Percentiles rank a stretch among this genome's conserved stretches.
These are phyloP conservation scores for Porites lutea DNA, from an alignment of 64 coral and sea anemone genomes.

Conservation along the genomic window DNA sequence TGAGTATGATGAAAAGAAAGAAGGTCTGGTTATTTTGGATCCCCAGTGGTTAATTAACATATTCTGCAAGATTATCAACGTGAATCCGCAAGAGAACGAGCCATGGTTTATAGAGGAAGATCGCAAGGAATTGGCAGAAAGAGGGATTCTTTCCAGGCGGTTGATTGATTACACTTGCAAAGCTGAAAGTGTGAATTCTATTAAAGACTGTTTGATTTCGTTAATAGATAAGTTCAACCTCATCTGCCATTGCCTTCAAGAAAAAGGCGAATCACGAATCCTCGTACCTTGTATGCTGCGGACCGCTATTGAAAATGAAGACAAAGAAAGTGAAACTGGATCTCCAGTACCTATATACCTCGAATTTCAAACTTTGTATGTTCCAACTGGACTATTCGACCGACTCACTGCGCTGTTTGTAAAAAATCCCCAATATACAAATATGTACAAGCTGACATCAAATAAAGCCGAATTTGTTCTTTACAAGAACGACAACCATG, in stretches of 20 bases:
- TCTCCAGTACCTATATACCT: neutral
- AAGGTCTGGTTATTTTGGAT: too few species aligned
- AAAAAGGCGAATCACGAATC: neutral
- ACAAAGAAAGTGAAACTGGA: neutral
- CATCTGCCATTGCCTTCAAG: neutral
- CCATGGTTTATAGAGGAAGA: neutral
- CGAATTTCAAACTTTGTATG: neutral
- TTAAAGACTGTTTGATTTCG: neutral
- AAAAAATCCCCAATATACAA: too few species aligned
- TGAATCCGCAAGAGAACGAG: neutral
- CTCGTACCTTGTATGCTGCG: neutral
- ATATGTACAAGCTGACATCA: too few species aligned
- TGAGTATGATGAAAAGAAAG: too few species aligned
- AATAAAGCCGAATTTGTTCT: too few species aligned
- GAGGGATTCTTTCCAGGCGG: neutral
- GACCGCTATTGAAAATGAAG: neutral
- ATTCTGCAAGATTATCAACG: neutral
- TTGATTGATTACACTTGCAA: neutral
- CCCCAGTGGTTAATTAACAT: neutral
- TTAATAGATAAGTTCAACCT: slow-evolving; percentile 1
- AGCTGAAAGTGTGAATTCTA: neutral
- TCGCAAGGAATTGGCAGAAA: neutral
- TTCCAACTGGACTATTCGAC: neutral
- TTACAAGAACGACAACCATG: neutral
- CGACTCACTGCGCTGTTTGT: too few species aligned